Evolutionary conservation across 1,140 invertebrate species (phyloP).

Genomic region (Thrips palmi): DNA sequence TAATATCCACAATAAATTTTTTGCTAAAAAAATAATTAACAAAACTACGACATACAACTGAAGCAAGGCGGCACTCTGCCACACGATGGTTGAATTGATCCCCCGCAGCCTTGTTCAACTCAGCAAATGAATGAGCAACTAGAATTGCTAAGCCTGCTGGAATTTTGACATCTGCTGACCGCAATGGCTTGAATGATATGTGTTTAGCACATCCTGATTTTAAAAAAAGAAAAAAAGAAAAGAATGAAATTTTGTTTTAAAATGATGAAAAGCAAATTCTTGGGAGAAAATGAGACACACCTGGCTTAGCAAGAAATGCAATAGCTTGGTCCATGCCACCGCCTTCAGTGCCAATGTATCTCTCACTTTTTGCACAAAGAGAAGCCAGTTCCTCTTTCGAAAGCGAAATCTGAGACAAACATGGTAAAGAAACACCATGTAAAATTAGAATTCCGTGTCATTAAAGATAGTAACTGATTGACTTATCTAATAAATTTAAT

Average conservation of each 20-base stretch:
- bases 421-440: too few relatives aligned
- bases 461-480: too few relatives aligned
- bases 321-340: conserved; percentile 99
- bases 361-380: conserved; percentile 73
- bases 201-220: conserved; percentile 57
- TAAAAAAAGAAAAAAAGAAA: conserved; percentile 9
- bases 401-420: conserved; percentile 25
- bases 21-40: too few relatives aligned
- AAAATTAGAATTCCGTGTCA: too few relatives aligned
- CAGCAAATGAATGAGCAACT: conserved; percentile 76
- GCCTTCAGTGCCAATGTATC: conserved; percentile 86
- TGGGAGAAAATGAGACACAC: conserved; percentile 23
- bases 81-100: conserved; percentile 82
- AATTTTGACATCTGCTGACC: conserved; percentile 53
- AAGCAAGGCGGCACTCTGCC: conserved; percentile 79
- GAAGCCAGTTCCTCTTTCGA: conserved; percentile 62
- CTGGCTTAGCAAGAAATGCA: conserved; percentile 74
- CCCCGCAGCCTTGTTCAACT: conserved; percentile 87
- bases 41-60: too few relatives aligned
- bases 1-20: too few relatives aligned
- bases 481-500: conserved; percentile 13
- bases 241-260: conserved; percentile 1
- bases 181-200: conserved; percentile 87
- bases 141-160: conserved; percentile 75
- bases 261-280: not conserved